Percentiles rank a stretch among this genome's conserved stretches.
phyloP scores from a whole-genome alignment of 2,797 vertebrate genomes.

The Ctenosaura bakeri region DNA sequence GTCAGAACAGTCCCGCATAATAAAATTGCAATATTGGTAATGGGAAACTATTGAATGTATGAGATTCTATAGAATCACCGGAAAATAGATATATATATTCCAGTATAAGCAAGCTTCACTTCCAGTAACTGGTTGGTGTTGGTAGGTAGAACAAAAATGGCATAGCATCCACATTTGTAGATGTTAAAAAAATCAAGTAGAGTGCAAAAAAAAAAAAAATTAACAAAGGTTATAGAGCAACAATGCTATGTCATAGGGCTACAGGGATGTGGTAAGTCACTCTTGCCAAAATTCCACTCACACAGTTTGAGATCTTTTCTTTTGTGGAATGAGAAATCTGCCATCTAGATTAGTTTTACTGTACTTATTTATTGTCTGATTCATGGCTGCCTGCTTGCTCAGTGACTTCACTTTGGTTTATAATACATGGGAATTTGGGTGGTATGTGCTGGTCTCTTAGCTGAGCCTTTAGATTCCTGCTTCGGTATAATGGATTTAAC shows the following conservation, averaged over 20 bases:
- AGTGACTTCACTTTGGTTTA: neutral
- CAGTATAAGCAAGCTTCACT: neutral
- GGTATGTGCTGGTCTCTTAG: neutral
- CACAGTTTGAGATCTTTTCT: neutral
- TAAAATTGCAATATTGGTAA: slow-evolving; percentile 22
- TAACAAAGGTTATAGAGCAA: too few species aligned
- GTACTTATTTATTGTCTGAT: neutral
- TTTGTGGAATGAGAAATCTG: neutral
- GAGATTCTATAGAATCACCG: neutral
- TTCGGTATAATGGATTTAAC: neutral
- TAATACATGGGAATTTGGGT: neutral
- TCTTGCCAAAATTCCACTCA: neutral
- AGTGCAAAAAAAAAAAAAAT: neutral
- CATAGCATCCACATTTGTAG: neutral
- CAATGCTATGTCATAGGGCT: neutral
- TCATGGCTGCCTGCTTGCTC: too few species aligned
- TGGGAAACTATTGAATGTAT: neutral
- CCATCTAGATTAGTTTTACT: neutral
- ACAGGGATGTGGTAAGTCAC: neutral
- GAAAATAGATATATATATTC: neutral
- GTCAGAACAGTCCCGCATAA: slow-evolving; percentile 4
- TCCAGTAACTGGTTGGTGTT: neutral
- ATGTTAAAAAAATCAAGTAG: neutral
- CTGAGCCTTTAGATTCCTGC: neutral
- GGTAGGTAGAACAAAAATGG: neutral